A percentile compares a stretch with the other conserved stretches of the same genome.
Evolutionary conservation across 2,797 vertebrate genomes (phyloP).

Genomic region (Melanotaenia maccullochi): DNA sequence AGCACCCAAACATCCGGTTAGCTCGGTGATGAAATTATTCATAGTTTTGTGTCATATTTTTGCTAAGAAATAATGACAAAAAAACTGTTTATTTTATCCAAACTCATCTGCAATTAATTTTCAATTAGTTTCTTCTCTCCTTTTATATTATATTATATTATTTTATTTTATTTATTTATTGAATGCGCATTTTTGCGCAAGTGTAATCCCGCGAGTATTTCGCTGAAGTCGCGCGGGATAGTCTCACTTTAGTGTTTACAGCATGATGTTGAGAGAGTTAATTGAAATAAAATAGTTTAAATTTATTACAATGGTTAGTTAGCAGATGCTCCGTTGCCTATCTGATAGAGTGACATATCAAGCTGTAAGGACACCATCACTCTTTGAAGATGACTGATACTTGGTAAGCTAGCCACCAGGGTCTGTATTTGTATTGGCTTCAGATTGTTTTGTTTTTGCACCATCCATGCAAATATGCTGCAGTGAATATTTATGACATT

Average conservation of each 20-base stretch:
- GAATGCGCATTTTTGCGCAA: conserved; percentile 54
- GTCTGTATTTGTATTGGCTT: neutral
- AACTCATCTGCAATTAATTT: neutral
- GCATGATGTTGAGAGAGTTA: neutral
- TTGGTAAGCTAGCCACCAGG: conserved; percentile 67
- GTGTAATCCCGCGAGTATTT: conserved; percentile 27
- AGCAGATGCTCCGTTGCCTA: neutral
- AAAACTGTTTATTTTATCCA: too few relatives aligned
- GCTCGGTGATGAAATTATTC: conserved; percentile 48
- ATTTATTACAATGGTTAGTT: neutral
- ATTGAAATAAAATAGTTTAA: neutral
- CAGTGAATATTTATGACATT: neutral
- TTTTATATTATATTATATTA: too few relatives aligned
- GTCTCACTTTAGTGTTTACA: conserved; percentile 45
- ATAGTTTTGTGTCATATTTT: conserved; percentile 15
- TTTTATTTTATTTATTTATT: neutral
- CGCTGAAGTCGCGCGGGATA: conserved; percentile 43
- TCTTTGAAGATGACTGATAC: conserved; percentile 74
- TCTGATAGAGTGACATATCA: neutral
- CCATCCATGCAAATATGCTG: neutral
- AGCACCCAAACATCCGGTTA: neutral
- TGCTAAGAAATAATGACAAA: neutral
- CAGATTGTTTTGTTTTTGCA: neutral
- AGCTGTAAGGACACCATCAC: neutral
- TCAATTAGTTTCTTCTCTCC: neutral